Base-by-base conservation (phyloP, 2,888 invertebrate species). In the Xestia c-nigrum region DNA sequence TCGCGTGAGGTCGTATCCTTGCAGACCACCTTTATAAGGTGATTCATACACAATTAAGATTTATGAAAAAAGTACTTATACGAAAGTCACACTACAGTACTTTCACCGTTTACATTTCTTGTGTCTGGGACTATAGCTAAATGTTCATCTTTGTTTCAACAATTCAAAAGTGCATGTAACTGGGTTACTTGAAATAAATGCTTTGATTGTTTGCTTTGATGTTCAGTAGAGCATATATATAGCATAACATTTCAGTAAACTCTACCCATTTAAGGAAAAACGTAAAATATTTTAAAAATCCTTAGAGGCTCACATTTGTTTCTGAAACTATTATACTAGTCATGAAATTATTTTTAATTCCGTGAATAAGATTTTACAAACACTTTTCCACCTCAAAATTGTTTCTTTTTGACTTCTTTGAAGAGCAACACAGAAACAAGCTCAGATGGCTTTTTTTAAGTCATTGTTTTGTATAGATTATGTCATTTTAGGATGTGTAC, bases 1-100 rank as follows among this genome's bases (percentile, higher is more conserved):
- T 31, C 14, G 3, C 21, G 14, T 24, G 19, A 47, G 16, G 31
- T 50, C 57, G 40, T 47, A 6, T 46, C n/a, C 38, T 46, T n/a
- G 38, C 69, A 79, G 69, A 69, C 43, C 79, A 84, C 72, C 69
- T 81, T 72, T 55, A 70, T 55, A 80, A 73, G 50, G 72, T 80
- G 55, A 70, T 43, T 46, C 4, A 43, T n/a, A 52, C 9, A 74
- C 9, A 9, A n/a, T 61, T 0, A 24, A 38, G 16, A 19, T 38
- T 3, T 70, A n/a, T n/a, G 38, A 57, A n/a, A 10, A 43, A 46
- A 31, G 43, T 9, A 24, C 40, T 19, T 38, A 65, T 40, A n/a
- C 16, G 3, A 52, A 43, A 75, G 10, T 50, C 16, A 43, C 24
- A n/a, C 31, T 31, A 31, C 31, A 31, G 31, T 31, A 31, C 3